A percentile compares a stretch with the other conserved stretches of the same genome.
Conservation (phyloP, 1,140 invertebrate species). For the Yoshiicerus persimilis region DNA sequence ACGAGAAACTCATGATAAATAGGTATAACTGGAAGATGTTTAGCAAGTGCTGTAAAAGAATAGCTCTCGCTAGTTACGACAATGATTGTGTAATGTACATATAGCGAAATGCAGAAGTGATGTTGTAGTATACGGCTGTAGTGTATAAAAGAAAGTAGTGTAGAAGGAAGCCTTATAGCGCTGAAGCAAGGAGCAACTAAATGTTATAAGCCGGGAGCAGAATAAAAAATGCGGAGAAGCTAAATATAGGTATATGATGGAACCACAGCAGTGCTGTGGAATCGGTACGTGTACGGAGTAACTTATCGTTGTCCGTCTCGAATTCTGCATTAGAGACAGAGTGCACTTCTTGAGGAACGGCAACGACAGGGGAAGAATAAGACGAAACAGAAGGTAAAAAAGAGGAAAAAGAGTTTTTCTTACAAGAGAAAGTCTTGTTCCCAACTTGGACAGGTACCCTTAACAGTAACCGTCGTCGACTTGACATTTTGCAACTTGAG, state of each 20-base stretch:
- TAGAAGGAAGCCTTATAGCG: neutral
- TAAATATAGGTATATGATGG: neutral
- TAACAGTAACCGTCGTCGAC: conserved; percentile 94
- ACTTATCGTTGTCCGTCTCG: neutral
- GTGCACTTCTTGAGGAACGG: neutral
- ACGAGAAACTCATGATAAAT: no score
- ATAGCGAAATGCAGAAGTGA: no score
- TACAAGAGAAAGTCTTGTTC: conserved; percentile 99
- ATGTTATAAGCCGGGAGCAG: neutral
- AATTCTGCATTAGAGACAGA: neutral
- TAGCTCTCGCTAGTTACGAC: no score
- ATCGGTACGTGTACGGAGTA: neutral
- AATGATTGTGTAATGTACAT: no score
- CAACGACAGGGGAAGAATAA: neutral
- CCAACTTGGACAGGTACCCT: conserved; percentile 92
- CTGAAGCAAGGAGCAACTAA: neutral
- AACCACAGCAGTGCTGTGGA: neutral
- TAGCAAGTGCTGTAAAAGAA: no score
- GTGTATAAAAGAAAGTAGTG: neutral
- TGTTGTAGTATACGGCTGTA: no score
- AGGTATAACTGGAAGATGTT: no score
- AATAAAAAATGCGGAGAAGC: neutral
- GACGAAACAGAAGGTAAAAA: neutral
- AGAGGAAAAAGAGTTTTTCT: conserved; percentile 60
- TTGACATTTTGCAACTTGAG: conserved; percentile 97